These are phyloP conservation scores for Cherax quadricarinatus DNA, from an alignment of 1,140 invertebrate species.

Conservation along the genomic window DNA sequence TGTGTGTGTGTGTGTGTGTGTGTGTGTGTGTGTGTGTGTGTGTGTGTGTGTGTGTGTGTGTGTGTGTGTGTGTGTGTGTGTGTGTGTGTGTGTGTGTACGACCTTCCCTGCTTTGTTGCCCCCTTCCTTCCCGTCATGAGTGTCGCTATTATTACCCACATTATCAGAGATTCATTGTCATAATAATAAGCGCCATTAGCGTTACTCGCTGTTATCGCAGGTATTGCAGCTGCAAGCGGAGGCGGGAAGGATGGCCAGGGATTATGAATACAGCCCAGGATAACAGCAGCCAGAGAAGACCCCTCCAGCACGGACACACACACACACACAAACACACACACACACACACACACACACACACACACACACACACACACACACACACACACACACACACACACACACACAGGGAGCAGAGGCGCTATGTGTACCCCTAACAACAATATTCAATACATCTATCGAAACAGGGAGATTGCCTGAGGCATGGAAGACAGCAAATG, in stretches of 20 bases:
- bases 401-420: too few relatives aligned
- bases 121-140: constrained; percentile 41
- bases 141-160: constrained; percentile 45
- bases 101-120: constrained; percentile 32
- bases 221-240: background rate
- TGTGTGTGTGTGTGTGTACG: background rate
- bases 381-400: too few relatives aligned
- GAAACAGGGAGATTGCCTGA: too few relatives aligned
- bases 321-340: background rate
- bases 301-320: background rate
- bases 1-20: too few relatives aligned
- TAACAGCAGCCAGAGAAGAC: constrained; percentile 2
- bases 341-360: background rate
- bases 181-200: constrained; percentile 55
- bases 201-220: constrained; percentile 40
- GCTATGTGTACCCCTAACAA: too few relatives aligned
- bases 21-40: too few relatives aligned
- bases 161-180: constrained; percentile 55
- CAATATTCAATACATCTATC: too few relatives aligned
- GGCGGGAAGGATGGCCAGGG: background rate
- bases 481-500: too few relatives aligned
- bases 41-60: background rate
- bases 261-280: background rate
- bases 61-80: background rate
- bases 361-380: too few relatives aligned